phyloP scores from a whole-genome alignment of 2,888 invertebrate genomes.

The Itoplectis maculator region DNA sequence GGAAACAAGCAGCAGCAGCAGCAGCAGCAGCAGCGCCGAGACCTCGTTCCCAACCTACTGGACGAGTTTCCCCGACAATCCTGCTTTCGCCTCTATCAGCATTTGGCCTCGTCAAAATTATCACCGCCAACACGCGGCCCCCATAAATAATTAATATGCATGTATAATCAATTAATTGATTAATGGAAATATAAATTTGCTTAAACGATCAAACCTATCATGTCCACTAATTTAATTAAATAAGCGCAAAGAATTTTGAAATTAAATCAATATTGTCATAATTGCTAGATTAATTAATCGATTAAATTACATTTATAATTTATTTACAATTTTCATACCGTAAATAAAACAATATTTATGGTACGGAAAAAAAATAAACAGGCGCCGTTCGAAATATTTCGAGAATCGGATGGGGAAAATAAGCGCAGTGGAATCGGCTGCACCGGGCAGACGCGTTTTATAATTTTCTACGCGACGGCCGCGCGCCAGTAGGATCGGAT shows the following conservation, averaged over 20 bases:
- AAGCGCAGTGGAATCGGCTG: constrained; percentile 29
- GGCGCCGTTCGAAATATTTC: not conserved
- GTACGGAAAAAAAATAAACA: not conserved
- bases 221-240: no score
- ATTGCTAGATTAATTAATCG: no score
- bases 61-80: constrained; percentile 27
- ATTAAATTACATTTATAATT: no score
- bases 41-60: not conserved
- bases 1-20: constrained; percentile 37
- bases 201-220: no score
- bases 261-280: no score
- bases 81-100: not conserved
- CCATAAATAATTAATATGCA: not conserved
- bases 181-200: not conserved
- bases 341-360: no score
- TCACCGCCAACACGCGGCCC: not conserved
- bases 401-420: not conserved
- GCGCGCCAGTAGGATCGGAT: constrained; percentile 17
- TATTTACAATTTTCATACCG: no score
- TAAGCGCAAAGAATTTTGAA: no score
- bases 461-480: not conserved
- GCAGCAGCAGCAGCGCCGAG: not conserved
- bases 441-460: not conserved
- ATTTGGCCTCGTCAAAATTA: not conserved
- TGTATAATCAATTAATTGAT: not conserved